These are phyloP conservation scores for Mizuhopecten yessoensis DNA, from an alignment of 1,140 invertebrate genomes.

Conservation along the genomic window DNA sequence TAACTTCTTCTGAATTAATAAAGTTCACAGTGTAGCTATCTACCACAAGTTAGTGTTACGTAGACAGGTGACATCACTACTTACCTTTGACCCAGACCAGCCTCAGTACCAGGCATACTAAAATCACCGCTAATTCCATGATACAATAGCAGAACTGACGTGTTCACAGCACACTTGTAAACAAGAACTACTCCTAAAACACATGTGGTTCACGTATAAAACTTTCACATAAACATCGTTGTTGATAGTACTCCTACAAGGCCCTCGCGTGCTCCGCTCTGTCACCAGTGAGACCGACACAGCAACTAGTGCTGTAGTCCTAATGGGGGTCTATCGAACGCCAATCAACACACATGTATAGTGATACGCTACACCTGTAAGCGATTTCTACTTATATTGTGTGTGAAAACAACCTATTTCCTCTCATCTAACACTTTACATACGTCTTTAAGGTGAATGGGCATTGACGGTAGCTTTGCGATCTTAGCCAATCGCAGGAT, in stretches of 20 bases:
- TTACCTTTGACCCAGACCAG: not conserved
- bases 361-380: not conserved
- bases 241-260: not conserved
- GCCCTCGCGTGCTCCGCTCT: not conserved
- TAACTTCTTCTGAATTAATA: no score
- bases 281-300: not conserved
- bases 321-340: slow-evolving; percentile 23
- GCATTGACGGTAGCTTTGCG: slow-evolving; percentile 1
- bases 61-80: not conserved
- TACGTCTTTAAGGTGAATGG: slow-evolving; percentile 33
- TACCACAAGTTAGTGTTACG: no score
- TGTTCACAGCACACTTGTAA: not conserved
- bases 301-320: not conserved
- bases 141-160: not conserved
- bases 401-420: slow-evolving; percentile 33
- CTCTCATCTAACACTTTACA: slow-evolving; percentile 25
- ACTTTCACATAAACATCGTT: slow-evolving; percentile 20
- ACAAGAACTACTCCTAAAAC: not conserved
- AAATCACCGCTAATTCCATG: not conserved
- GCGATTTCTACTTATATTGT: not conserved
- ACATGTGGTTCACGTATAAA: not conserved
- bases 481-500: slow-evolving; percentile 31
- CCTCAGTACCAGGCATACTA: not conserved
- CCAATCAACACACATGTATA: not conserved
- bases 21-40: no score